Percentiles rank a stretch among this genome's conserved stretches.
phyloP scores from a whole-genome alignment of 2,113 vertebrate genomes.

The Dendropsophus ebraccatus region DNA sequence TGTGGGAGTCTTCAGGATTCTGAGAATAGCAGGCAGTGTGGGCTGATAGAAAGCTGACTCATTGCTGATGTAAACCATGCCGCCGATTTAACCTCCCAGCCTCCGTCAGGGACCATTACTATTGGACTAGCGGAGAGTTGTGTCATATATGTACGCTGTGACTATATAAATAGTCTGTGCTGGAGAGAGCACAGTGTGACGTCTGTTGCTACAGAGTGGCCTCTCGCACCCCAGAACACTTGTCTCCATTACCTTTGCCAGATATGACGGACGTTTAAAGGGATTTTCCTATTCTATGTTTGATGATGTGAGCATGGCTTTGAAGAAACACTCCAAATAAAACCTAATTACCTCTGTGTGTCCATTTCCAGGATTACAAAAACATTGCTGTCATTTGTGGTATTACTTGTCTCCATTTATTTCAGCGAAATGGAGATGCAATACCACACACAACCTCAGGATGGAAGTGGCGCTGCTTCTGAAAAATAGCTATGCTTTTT shows the following conservation, averaged over 20 bases:
- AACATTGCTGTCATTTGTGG: too few species aligned
- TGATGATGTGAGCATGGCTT: too few species aligned
- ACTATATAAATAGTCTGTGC: neutral
- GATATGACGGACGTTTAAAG: neutral
- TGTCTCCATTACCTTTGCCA: neutral
- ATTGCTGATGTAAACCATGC: slow-evolving; percentile 39
- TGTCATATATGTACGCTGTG: neutral
- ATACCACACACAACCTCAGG: too few species aligned
- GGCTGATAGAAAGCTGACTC: slow-evolving; percentile 52
- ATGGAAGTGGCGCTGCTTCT: too few species aligned
- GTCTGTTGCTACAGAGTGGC: neutral
- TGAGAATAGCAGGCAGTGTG: slow-evolving; percentile 56
- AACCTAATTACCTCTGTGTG: too few species aligned
- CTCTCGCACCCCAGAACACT: neutral
- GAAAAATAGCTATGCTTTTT: too few species aligned
- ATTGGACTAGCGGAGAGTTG: neutral
- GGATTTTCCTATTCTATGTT: too few species aligned
- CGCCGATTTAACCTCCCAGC: slow-evolving; percentile 30
- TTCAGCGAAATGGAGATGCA: too few species aligned
- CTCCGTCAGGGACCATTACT: slow-evolving; percentile 8
- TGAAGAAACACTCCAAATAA: too few species aligned
- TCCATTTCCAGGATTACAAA: too few species aligned
- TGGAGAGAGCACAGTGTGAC: neutral
- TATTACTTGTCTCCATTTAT: too few species aligned
- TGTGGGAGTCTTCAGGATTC: slow-evolving; percentile 43